A percentile compares a stretch with the other conserved stretches of the same genome.
Conservation (phyloP, 92 coral and sea anemone species). For the Palythoa caribaeorum region DNA sequence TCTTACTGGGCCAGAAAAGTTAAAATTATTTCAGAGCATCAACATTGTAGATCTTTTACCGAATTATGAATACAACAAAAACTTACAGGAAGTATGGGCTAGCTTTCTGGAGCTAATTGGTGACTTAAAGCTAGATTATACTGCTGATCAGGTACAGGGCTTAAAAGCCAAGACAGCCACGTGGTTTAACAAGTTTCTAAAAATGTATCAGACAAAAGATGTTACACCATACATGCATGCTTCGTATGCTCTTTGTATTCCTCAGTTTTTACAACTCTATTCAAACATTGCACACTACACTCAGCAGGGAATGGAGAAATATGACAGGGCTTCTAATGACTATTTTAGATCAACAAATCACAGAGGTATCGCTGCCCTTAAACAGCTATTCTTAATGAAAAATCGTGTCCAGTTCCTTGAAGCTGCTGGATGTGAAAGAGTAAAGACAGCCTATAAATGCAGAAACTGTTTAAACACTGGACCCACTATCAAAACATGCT, state of each 20-base stretch:
- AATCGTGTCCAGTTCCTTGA: slow-evolving; percentile 60
- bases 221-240: slow-evolving; percentile 59
- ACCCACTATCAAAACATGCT: slow-evolving; percentile 72
- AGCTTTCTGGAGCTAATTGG: slow-evolving; percentile 29
- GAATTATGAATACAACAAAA: slow-evolving; percentile 14
- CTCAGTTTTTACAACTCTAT: slow-evolving; percentile 56
- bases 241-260: slow-evolving; percentile 57
- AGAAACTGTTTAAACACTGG: slow-evolving; percentile 53
- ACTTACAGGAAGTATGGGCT: slow-evolving; percentile 38
- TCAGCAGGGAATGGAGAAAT: slow-evolving; percentile 73
- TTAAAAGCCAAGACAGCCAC: slow-evolving; percentile 6
- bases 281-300: slow-evolving; percentile 59
- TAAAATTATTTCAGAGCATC: slow-evolving; percentile 36
- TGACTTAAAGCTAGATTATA: slow-evolving; percentile 53
- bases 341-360: slow-evolving; percentile 73
- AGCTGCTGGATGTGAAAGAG: slow-evolving; percentile 68
- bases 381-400: slow-evolving; percentile 64
- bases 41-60: slow-evolving; percentile 41
- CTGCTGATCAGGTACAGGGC: slow-evolving; percentile 42
- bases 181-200: slow-evolving; percentile 41
- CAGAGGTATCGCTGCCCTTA: slow-evolving; percentile 60
- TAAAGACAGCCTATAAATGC: slow-evolving; percentile 54
- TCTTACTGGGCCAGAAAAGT: slow-evolving; percentile 52
- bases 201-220: slow-evolving; percentile 42
- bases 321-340: slow-evolving; percentile 61